Evolutionary conservation across 2,113 vertebrate genomes (phyloP).

Genomic region (Petromus typicus): DNA sequence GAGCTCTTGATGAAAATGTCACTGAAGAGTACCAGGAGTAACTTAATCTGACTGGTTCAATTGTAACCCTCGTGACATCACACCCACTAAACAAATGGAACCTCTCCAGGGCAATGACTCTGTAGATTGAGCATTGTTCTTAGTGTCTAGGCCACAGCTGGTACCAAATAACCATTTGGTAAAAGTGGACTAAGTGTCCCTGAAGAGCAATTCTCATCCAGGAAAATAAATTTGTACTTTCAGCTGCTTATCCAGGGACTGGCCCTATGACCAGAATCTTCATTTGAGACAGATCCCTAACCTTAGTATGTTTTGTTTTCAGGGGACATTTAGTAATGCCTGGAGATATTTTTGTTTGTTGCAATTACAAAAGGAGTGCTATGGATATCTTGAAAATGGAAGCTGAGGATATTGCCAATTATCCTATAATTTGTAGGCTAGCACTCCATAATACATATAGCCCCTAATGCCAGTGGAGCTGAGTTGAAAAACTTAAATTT

Average conservation of each 20-base stretch:
- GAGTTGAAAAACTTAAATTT: not conserved
- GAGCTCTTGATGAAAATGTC: not conserved
- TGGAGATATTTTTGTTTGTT: not conserved
- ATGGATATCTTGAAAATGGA: not conserved
- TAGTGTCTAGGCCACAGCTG: not conserved
- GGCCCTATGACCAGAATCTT: not conserved
- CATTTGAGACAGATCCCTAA: not conserved
- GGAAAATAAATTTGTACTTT: not conserved
- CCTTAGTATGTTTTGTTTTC: not conserved
- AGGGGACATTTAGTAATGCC: not conserved
- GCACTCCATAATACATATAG: not conserved
- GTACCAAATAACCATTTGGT: not conserved
- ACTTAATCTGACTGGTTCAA: not conserved
- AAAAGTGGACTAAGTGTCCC: not conserved
- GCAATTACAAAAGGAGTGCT: not conserved
- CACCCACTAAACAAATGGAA: not conserved
- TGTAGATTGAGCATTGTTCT: not conserved
- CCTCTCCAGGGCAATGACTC: not conserved
- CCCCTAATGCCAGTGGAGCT: not conserved
- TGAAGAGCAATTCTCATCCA: not conserved
- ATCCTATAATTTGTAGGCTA: not conserved
- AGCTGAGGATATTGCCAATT: not conserved
- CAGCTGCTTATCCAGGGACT: not conserved
- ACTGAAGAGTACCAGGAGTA: not conserved
- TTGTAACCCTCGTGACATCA: not conserved